Evolutionary conservation across 2,888 invertebrate species (phyloP).

Genomic region (Odontocolon sp.): DNA sequence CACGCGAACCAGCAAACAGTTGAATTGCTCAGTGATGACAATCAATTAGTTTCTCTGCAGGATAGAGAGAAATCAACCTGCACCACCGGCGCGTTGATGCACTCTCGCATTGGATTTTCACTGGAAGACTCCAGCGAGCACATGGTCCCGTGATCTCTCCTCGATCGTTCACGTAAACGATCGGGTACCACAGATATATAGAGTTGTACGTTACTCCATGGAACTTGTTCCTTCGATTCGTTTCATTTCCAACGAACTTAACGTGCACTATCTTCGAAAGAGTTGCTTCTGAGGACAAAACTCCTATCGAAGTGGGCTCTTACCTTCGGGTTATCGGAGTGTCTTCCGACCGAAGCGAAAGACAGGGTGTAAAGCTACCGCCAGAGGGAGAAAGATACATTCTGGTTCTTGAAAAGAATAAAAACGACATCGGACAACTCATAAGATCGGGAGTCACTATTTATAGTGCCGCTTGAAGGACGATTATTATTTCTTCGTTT

Average conservation of each 20-base stretch:
- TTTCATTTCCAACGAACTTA: constrained; percentile 20
- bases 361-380: constrained; percentile 15
- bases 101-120: constrained; percentile 24
- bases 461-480: constrained; percentile 70
- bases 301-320: constrained; percentile 14
- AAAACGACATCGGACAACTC: constrained; percentile 58
- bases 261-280: constrained; percentile 35
- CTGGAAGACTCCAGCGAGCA: constrained; percentile 13
- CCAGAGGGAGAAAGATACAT: constrained; percentile 44
- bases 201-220: not conserved
- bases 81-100: constrained; percentile 30
- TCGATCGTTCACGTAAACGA: constrained; percentile 56
- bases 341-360: not conserved
- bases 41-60: not conserved
- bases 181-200: constrained; percentile 65
- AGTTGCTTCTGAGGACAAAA: constrained; percentile 30
- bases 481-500: constrained; percentile 65
- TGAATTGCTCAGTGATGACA: not conserved
- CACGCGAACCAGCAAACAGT: not conserved
- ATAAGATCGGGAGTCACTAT: constrained; percentile 69
- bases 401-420: constrained; percentile 64
- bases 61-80: constrained; percentile 34
- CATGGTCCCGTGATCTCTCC: constrained; percentile 23
- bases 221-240: not conserved
- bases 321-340: not conserved